Evolutionary conservation across 2,797 vertebrate species (phyloP).

Genomic region (Dryobates pubescens): DNA sequence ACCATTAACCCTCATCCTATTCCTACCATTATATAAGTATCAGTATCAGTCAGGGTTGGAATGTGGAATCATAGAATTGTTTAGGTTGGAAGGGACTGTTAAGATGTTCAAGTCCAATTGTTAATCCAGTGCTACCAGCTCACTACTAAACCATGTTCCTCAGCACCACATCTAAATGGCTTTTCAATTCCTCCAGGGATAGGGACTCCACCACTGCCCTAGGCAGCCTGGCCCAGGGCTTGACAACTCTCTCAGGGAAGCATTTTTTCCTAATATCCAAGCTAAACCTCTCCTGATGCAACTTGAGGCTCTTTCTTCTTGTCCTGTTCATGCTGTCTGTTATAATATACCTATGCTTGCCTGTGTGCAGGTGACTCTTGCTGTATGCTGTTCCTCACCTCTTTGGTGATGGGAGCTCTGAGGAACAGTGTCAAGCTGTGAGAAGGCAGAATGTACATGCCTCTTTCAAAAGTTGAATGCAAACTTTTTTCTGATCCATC

Average conservation of each 20-base stretch:
- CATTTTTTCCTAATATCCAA: no score
- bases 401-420: background rate
- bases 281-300: no score
- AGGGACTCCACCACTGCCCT: background rate
- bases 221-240: background rate
- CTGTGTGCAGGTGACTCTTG: background rate
- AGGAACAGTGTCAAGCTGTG: background rate
- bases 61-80: no score
- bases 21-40: no score
- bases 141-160: background rate
- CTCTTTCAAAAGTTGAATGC: background rate
- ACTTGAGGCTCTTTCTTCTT: no score
- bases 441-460: background rate
- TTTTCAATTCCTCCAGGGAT: background rate
- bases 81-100: no score
- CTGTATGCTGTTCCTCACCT: background rate
- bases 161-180: background rate
- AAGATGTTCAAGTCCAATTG: no score
- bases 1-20: no score
- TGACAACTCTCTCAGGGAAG: no score
- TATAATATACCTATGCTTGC: background rate
- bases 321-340: background rate
- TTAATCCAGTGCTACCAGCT: no score
- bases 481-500: background rate
- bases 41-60: no score